These are phyloP conservation scores for Lumbricus terrestris DNA, from an alignment of 2,888 invertebrate species.

Conservation along the genomic window DNA sequence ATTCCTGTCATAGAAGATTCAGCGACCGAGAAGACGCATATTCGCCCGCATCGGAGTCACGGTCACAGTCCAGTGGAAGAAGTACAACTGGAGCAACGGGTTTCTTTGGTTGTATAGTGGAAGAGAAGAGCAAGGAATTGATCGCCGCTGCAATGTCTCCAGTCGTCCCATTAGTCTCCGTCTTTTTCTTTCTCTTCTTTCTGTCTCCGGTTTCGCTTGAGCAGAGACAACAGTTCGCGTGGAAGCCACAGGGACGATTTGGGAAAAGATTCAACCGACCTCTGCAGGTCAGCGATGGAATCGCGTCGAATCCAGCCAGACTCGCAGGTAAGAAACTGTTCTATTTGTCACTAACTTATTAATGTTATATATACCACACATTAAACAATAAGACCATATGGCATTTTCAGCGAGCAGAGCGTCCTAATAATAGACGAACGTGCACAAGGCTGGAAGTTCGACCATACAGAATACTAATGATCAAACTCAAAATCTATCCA, in stretches of 20 bases:
- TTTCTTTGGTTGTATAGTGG: background rate
- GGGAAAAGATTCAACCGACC: background rate
- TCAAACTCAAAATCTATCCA: too few relatives aligned
- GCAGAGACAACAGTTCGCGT: constrained; percentile 10
- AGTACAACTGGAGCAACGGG: background rate
- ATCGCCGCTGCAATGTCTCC: background rate
- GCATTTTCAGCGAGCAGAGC: too few relatives aligned
- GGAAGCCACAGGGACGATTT: constrained; percentile 9
- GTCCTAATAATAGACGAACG: too few relatives aligned
- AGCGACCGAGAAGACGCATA: background rate
- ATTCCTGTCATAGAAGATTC: background rate
- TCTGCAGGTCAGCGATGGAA: background rate
- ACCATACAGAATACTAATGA: too few relatives aligned
- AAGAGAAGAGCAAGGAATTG: background rate
- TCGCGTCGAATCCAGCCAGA: background rate
- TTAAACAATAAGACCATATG: too few relatives aligned
- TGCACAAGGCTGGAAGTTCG: too few relatives aligned
- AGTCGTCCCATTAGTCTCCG: background rate
- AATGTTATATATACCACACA: too few relatives aligned
- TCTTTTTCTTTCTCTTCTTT: background rate
- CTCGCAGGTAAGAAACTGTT: background rate
- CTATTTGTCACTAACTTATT: too few relatives aligned
- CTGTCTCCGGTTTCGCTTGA: background rate
- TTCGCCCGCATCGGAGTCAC: background rate
- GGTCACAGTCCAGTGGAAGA: background rate